Evolutionary conservation across 2,888 invertebrate genomes (phyloP).

Genomic region (Mesodorylaimus sp.): DNA sequence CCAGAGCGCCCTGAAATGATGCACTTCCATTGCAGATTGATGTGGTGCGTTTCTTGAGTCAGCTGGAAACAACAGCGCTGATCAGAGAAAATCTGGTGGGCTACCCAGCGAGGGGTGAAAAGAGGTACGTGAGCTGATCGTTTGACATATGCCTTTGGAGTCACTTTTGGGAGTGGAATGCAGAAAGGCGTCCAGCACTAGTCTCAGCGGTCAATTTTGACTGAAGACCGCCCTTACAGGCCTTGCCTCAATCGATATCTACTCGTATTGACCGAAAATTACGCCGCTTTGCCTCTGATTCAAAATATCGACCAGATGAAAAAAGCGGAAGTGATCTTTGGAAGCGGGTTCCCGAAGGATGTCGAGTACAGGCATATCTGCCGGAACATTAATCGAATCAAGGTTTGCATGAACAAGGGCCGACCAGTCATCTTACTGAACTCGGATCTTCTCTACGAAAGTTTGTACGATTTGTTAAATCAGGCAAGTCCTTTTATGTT

Average conservation of each 20-base stretch:
- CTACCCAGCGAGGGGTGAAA: no score
- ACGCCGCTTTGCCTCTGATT: conserved; percentile 25
- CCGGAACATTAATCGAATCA: not conserved
- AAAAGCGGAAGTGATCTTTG: not conserved
- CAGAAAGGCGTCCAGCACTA: no score
- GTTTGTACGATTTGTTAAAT: not conserved
- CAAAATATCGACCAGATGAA: conserved; percentile 20
- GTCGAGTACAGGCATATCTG: not conserved
- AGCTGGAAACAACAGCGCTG: no score
- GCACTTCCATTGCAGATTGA: no score
- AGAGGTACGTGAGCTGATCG: no score
- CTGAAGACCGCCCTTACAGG: no score
- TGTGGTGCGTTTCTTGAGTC: no score
- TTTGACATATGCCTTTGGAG: no score
- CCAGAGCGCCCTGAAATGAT: no score
- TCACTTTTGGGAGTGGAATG: no score
- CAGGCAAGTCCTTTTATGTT: not conserved
- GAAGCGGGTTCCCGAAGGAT: not conserved
- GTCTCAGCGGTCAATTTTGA: no score
- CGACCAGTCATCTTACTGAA: not conserved
- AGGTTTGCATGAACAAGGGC: not conserved
- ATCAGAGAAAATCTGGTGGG: no score
- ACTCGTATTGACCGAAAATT: conserved; percentile 29
- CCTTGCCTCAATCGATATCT: conserved; percentile 26
- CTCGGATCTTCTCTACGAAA: not conserved